A percentile compares a stretch with the other conserved stretches of the same genome.
Evolutionary conservation across 2,797 vertebrate genomes (phyloP).

Genomic region (Sebastes hubbsi): DNA sequence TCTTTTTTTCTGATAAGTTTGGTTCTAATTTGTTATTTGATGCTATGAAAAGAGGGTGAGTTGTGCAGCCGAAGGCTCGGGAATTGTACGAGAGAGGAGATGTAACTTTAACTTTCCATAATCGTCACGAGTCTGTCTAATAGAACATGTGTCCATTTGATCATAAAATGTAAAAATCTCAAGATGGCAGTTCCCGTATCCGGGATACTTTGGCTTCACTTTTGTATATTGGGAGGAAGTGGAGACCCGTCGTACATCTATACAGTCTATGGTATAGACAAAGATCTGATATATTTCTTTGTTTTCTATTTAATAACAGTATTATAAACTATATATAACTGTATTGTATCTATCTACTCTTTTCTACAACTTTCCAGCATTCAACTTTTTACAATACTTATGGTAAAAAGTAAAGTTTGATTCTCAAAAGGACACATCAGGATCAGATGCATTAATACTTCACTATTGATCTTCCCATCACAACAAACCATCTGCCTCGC

Average conservation of each 20-base stretch:
- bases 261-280: neutral
- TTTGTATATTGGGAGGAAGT: too few relatives aligned
- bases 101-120: too few relatives aligned
- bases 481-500: neutral
- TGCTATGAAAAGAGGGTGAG: too few relatives aligned
- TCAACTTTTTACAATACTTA: neutral
- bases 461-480: neutral
- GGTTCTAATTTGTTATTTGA: too few relatives aligned
- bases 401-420: neutral
- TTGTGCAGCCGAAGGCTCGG: too few relatives aligned
- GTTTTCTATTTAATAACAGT: neutral
- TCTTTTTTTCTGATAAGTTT: too few relatives aligned
- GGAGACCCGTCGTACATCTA: rapidly evolving
- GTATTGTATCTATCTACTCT: rapidly evolving
- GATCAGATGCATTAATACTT: neutral
- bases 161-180: too few relatives aligned
- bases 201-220: too few relatives aligned
- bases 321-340: neutral
- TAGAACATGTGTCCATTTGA: too few relatives aligned
- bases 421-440: neutral
- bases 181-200: too few relatives aligned
- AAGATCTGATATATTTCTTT: neutral
- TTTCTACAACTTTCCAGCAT: neutral
- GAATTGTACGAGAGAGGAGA: too few relatives aligned
- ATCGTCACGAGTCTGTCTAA: too few relatives aligned